phyloP scores from a whole-genome alignment of 2,888 invertebrate species.

The Campoplex nolae region DNA sequence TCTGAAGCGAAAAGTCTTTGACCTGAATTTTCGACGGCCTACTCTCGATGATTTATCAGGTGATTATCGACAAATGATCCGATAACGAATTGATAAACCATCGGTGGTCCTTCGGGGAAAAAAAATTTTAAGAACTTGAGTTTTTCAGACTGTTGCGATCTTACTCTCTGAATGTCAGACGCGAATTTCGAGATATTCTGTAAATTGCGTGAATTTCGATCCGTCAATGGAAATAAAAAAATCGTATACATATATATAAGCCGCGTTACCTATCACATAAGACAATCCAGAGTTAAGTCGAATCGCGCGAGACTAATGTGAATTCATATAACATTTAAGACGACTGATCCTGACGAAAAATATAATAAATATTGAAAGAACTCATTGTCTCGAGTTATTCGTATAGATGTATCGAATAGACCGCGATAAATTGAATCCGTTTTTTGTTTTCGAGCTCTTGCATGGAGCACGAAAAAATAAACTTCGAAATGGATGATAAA shows the following conservation, averaged over 20 bases:
- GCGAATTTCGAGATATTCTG: conserved; percentile 17
- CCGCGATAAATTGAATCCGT: conserved; percentile 10
- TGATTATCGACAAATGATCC: neutral
- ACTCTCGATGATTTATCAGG: neutral
- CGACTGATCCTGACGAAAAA: conserved; percentile 59
- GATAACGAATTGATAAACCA: neutral
- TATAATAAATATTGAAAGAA: conserved; percentile 21
- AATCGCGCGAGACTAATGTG: conserved; percentile 53
- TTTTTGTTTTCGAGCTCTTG: neutral
- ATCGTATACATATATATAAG: conserved; percentile 38
- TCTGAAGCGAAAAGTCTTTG: neutral
- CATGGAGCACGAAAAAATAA: neutral
- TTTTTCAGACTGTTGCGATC: neutral
- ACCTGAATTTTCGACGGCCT: neutral
- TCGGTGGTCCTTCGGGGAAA: neutral
- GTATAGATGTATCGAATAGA: neutral
- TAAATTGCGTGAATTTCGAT: conserved; percentile 45
- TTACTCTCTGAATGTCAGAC: neutral
- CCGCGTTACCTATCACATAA: conserved; percentile 72
- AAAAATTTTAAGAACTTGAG: neutral
- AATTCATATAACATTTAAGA: conserved; percentile 52
- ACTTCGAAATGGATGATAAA: neutral
- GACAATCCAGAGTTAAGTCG: conserved; percentile 74
- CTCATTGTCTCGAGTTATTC: conserved; percentile 27
- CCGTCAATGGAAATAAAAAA: conserved; percentile 48